Conservation (phyloP, 30 jellyfish, hydroid and myxozoan genomes). For the Sanderia malayensis region DNA sequence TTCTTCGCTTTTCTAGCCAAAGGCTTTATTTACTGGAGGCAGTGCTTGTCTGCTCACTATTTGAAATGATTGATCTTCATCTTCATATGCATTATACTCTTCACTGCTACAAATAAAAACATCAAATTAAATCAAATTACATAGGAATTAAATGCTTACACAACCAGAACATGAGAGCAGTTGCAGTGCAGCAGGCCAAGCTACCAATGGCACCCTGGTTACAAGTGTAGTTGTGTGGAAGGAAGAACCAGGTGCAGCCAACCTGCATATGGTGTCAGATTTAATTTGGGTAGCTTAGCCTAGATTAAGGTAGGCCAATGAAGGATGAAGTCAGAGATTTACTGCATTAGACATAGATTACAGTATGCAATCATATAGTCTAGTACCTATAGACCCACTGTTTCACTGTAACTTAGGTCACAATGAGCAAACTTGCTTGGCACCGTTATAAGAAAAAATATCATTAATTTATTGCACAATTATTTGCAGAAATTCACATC, state of each 20-base stretch:
- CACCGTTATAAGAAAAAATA: no score
- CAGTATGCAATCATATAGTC: no score
- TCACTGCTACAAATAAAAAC: not conserved
- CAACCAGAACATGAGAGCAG: not conserved
- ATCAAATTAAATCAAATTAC: no score
- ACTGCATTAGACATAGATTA: no score
- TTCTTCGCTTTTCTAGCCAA: constrained; percentile 6
- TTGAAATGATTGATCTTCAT: not conserved
- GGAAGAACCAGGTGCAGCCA: not conserved
- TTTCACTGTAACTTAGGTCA: not conserved
- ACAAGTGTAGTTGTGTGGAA: not conserved
- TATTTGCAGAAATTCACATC: not conserved
- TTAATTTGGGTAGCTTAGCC: not conserved
- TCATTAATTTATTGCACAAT: not conserved
- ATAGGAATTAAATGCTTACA: not conserved
- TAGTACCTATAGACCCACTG: no score
- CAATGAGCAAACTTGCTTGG: not conserved
- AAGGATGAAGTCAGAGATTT: not conserved
- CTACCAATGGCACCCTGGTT: not conserved
- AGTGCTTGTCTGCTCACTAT: not conserved
- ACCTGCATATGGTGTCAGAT: not conserved
- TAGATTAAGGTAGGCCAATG: not conserved
- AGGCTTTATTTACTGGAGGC: constrained; percentile 1
- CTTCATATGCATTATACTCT: not conserved
- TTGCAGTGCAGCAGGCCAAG: not conserved